These are phyloP conservation scores for Labia minor DNA, from an alignment of 2,888 invertebrate species.

Conservation along the genomic window DNA sequence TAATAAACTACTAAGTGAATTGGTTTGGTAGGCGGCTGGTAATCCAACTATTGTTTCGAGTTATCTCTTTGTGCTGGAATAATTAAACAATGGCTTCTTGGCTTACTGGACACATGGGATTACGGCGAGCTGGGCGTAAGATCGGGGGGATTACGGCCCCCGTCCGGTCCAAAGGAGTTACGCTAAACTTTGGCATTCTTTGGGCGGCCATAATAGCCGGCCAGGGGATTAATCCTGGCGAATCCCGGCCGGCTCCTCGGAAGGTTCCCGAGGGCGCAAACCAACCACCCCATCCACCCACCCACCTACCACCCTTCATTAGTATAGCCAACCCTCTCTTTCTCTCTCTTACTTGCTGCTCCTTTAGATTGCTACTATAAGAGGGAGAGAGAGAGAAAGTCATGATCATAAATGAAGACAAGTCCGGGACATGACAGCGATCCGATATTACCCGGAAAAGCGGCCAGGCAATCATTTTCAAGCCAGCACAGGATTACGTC, in stretches of 20 bases:
- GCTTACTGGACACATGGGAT: conserved; percentile 13
- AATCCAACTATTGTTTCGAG: conserved; percentile 13
- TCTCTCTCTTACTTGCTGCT: neutral
- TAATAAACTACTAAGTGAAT: conserved; percentile 5
- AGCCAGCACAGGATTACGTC: neutral
- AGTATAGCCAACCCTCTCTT: neutral
- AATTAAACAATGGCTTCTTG: conserved; percentile 13
- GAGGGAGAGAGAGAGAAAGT: neutral
- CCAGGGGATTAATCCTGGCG: neutral
- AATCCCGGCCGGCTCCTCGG: neutral
- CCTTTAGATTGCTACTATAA: neutral
- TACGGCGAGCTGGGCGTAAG: neutral
- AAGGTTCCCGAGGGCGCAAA: neutral
- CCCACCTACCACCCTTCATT: too few species aligned
- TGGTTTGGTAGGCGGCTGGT: neutral
- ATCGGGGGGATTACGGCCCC: neutral
- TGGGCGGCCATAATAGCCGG: neutral
- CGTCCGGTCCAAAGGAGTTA: neutral
- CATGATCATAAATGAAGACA: conserved; percentile 13
- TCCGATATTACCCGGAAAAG: neutral
- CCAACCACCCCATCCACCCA: neutral
- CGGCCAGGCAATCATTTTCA: neutral
- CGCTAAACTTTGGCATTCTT: conserved; percentile 13
- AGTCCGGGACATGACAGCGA: neutral
- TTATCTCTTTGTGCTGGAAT: conserved; percentile 2